Evolutionary conservation across 2,113 vertebrate genomes (phyloP), one percentile per base, ranked within the genome.

Genomic region (Otus sunia): DNA sequence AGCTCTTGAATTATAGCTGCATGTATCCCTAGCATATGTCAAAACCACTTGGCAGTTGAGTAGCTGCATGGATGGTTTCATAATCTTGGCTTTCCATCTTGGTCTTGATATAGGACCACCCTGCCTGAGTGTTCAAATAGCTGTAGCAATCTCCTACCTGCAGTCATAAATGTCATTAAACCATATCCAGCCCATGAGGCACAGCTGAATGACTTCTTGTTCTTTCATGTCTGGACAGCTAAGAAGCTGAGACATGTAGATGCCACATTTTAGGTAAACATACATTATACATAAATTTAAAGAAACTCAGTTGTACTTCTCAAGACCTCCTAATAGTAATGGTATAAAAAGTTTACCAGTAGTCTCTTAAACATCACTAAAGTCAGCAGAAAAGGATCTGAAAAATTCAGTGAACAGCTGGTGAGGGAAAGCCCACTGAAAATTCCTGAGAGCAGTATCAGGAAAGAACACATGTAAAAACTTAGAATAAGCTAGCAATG

Each of bases 161-260:
- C 62, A 81, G 52, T 41, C 72, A 93, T 92, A 94, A 96, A 92
- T 69, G 92, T 78, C 90, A 95, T 37, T 92, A 94, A 95, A 88
- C 86, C 66, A 55, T 73, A 91, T 22, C 71, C 91, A 94, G 36
- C 37, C 88, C 80, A 60, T 89, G 80, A 47, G 11, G 11, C 4
- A 3, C 47, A 91, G 81, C 66, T 92, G 80, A 97, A 92, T 91
- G 45, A 12, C n/a, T 96, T 77, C 88, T 93, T 90, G 34, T 75
- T 79, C 26, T 62, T 43, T 82, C 59, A 59, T 89, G 43, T 25
- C 43, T 80, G 45, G n/a, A 47, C 53, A 58, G 39, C 69, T 88
- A 92, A 81, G 36, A 72, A 85, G 23, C 74, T 82, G 20, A 39
- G 23, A 68, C 19, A 72, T 55, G 45, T 27, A 95, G 49, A 89